A percentile compares a stretch with the other conserved stretches of the same genome.
These are phyloP conservation scores for Sinotaia quadrata DNA, from an alignment of 2,888 invertebrate genomes.

Conservation along the genomic window DNA sequence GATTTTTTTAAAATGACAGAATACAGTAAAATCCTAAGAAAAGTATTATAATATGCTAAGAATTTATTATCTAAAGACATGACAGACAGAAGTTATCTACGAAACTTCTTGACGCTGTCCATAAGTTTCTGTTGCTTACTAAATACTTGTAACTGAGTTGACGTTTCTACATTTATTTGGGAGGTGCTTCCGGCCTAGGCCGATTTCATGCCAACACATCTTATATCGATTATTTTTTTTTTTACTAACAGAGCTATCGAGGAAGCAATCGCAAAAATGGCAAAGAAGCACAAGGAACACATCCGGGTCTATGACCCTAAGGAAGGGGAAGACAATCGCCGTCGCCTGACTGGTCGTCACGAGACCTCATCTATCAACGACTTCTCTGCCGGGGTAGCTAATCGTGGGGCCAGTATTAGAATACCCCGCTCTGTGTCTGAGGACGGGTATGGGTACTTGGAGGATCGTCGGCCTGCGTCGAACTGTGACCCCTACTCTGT, in stretches of 20 bases:
- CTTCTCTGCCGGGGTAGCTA: slow-evolving; percentile 92
- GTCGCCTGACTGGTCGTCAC: slow-evolving; percentile 90
- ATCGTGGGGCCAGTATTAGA: slow-evolving; percentile 92
- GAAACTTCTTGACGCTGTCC: too few relatives aligned
- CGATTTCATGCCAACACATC: too few relatives aligned
- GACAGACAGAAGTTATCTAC: too few relatives aligned
- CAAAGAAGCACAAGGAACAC: slow-evolving; percentile 91
- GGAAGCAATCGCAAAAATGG: slow-evolving; percentile 93
- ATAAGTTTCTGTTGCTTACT: too few relatives aligned
- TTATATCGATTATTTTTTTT: slow-evolving; percentile 9
- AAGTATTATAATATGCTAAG: too few relatives aligned
- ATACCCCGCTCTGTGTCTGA: slow-evolving; percentile 79
- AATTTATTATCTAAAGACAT: too few relatives aligned
- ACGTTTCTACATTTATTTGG: too few relatives aligned
- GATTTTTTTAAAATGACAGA: too few relatives aligned
- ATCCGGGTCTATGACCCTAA: slow-evolving; percentile 97
- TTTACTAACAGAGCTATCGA: slow-evolving; percentile 84
- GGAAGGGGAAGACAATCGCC: slow-evolving; percentile 94
- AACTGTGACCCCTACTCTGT: slow-evolving; percentile 72
- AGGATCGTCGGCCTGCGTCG: slow-evolving; percentile 84
- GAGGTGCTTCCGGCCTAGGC: too few relatives aligned
- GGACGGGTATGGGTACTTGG: slow-evolving; percentile 92
- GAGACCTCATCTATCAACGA: slow-evolving; percentile 97
- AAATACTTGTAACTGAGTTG: too few relatives aligned
- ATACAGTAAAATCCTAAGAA: too few relatives aligned